phyloP scores from a whole-genome alignment of 2,888 invertebrate species.

The Rapana venosa region DNA sequence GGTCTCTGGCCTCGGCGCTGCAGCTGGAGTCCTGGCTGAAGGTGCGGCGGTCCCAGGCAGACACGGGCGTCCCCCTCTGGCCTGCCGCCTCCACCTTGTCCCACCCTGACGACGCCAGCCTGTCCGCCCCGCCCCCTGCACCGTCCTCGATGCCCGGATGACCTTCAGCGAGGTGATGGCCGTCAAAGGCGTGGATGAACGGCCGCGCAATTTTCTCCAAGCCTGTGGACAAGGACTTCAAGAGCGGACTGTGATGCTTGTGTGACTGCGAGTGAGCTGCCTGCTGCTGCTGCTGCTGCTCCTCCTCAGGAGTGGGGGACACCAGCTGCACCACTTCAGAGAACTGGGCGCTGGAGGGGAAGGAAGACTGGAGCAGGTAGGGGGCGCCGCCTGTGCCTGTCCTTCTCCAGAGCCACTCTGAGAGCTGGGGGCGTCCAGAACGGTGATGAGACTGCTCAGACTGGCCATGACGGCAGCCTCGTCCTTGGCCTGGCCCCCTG shows the following conservation, averaged over 20 bases:
- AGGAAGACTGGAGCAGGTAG: slow-evolving; percentile 15
- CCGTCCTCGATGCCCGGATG: not conserved
- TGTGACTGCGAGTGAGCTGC: not conserved
- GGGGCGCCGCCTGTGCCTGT: not conserved
- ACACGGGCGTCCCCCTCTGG: not conserved
- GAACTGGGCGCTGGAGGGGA: not conserved
- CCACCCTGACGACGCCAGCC: not conserved
- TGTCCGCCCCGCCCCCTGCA: not conserved
- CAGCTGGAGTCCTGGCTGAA: not conserved
- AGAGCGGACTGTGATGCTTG: slow-evolving; percentile 23
- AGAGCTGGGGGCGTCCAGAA: slow-evolving; percentile 14
- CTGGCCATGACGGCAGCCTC: not conserved
- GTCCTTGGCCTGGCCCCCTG: not conserved
- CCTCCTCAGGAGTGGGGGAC: not conserved
- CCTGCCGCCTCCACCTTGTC: not conserved
- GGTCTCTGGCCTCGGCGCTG: not conserved
- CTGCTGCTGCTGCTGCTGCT: too few relatives aligned
- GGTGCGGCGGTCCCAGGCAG: slow-evolving; percentile 18
- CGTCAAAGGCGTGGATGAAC: slow-evolving; percentile 23
- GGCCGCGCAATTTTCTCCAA: slow-evolving; percentile 50
- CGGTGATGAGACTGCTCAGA: slow-evolving; percentile 11
- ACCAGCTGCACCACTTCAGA: not conserved
- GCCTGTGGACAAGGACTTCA: slow-evolving; percentile 44
- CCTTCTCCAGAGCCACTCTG: not conserved
- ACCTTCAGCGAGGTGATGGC: not conserved